Conservation (phyloP, 2,888 invertebrate species). For the Tenthredo mesomela region DNA sequence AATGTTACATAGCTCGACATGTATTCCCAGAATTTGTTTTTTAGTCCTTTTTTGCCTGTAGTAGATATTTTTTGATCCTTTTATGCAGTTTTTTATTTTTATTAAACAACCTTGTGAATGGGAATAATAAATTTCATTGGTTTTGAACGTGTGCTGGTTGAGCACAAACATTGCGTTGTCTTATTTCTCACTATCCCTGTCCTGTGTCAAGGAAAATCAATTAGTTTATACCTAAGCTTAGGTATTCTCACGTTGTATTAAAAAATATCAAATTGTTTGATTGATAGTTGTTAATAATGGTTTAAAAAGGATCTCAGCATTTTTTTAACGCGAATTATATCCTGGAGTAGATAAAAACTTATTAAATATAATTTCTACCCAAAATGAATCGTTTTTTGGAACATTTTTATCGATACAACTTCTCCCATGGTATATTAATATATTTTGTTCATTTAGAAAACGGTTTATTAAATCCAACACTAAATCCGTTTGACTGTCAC, state of each 20-base stretch:
- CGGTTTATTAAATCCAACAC: background rate
- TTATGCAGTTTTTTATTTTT: background rate
- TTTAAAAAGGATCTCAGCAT: too few species aligned
- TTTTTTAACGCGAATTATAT: too few species aligned
- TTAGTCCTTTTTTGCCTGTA: background rate
- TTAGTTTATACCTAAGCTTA: background rate
- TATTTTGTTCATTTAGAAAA: background rate
- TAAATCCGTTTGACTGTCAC: background rate
- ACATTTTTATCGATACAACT: background rate
- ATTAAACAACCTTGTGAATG: background rate
- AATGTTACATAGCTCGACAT: background rate
- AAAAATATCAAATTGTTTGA: too few species aligned
- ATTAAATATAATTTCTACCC: background rate
- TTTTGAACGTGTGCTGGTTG: background rate
- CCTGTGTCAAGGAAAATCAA: background rate
- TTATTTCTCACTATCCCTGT: background rate
- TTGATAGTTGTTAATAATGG: too few species aligned
- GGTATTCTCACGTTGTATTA: too few species aligned
- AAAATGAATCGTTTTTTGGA: background rate
- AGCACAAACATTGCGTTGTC: background rate
- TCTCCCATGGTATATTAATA: background rate
- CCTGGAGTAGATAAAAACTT: too few species aligned
- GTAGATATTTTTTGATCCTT: background rate
- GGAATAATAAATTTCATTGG: background rate
- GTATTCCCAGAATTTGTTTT: background rate